A percentile compares a stretch with the other conserved stretches of the same genome.
phyloP scores from a whole-genome alignment of 2,113 vertebrate species.

The Micronisus gabar region DNA sequence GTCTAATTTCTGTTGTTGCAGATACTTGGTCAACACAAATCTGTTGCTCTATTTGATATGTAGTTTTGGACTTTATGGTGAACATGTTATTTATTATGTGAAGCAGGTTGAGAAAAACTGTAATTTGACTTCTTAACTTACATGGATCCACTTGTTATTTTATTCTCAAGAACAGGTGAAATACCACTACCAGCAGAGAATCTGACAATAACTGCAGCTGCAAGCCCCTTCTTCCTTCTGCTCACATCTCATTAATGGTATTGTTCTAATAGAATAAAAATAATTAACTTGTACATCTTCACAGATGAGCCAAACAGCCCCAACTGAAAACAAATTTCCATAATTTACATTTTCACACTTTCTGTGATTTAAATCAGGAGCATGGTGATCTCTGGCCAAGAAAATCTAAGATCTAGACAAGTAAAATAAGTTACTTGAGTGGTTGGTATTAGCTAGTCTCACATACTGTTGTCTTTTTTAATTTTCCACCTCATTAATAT shows the following conservation, averaged over 20 bases:
- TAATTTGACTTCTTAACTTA: background rate
- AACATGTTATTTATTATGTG: background rate
- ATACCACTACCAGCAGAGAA: background rate
- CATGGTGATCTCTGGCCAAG: background rate
- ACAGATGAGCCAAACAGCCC: background rate
- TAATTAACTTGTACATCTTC: slow-evolving; percentile 21
- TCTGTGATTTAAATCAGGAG: background rate
- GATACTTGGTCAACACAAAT: background rate
- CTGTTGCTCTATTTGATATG: background rate
- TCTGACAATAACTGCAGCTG: background rate
- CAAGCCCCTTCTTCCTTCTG: background rate
- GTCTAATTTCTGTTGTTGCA: background rate
- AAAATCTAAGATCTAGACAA: background rate
- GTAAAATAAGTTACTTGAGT: background rate
- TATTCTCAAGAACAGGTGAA: background rate
- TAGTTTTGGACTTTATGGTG: background rate
- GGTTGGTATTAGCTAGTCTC: slow-evolving; percentile 19
- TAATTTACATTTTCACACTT: background rate
- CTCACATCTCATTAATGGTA: background rate
- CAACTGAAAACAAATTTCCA: background rate
- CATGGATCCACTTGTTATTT: background rate
- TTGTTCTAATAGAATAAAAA: slow-evolving; percentile 43
- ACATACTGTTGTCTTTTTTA: slow-evolving; percentile 61
- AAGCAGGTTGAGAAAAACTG: background rate
- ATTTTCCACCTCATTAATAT: slow-evolving; percentile 70